Base-by-base conservation (phyloP, 2,113 vertebrate species). In the Caloenas nicobarica region DNA sequence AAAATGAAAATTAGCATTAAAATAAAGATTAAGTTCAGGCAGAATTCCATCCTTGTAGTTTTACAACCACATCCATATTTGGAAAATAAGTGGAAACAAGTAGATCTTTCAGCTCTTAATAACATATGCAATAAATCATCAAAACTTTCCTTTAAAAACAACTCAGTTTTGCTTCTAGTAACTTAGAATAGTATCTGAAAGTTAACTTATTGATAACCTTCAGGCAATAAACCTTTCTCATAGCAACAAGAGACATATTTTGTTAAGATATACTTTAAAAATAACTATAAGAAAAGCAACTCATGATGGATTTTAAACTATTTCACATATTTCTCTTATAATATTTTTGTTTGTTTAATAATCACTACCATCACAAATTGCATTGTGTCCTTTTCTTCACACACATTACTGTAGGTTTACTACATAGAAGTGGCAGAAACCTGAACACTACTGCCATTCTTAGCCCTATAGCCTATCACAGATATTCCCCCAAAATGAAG, bases 181-280 rank as follows among this genome's bases (percentile, higher is more conserved):
- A 93, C n/a, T 95, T 88, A 36, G 66, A 91, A 95, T 60, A 46
- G 62, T 91, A 91, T 92, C 60, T 77, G 11, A 50, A 89, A 82
- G 74, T 85, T 71, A 93, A 65, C 50, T 85, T 82, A 80, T 44
- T 89, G 86, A 92, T 93, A 96, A 94, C 86, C 88, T 89, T 82
- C 48, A 40, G 28, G 81, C 91, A 89, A 73, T 91, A 93, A 96
- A 88, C 74, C 56, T 82, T 91, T 38, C 68, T 70, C 80, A 77
- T 23, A 66, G 36, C 53, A 58, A 93, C 54, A 77, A 71, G 54
- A 74, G 42, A 44, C 16, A 28, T 89, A 82, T 83, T 90, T 83
- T 82, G 33, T 51, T 62, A 93, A 46, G 56, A 68, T 33, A 74
- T 50, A 71, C 19, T 58, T 91, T 65, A 51, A 86, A 91, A 92